Base-by-base conservation (phyloP, 2,113 vertebrate genomes). In the Pseudolaguvia tuberculata region DNA sequence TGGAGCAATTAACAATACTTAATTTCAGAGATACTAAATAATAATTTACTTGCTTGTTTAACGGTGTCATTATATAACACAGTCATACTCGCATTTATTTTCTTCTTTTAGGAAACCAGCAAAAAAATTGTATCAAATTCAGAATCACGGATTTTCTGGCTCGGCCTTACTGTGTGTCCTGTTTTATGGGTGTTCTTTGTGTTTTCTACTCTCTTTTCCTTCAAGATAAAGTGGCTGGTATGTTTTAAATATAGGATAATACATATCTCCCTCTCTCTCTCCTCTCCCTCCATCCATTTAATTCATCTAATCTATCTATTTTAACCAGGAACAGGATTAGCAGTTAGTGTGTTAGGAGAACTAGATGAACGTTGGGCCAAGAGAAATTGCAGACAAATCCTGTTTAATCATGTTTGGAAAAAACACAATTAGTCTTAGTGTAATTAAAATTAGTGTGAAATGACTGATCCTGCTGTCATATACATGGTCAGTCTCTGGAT, bases 121-220 rank as follows among this genome's bases (percentile, higher is more conserved):
- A 87, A 57, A 39, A 93, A 88, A 65, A 68, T 12, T 0, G 42
- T 87, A 0, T 92, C 92, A 0, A 90, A 91, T 62, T 93, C 94
- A 0, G 96, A 99, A 72, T 94, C 95, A 0, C 88, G 85, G 31
- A 92, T 99, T 78, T 99, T 98, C 88, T 99, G 96, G 96, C 73
- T 99, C 0, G 96, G 95, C n/a, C 90, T 98, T 1, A 83, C 94
- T 10, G 89, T 89, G 59, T 90, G 85, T 59, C 90, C 90, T 1
- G 4, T 91, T 62, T 84, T 91, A 70, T 91, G 90, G 90, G 79
- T 86, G 7, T 21, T 88, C 15, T 89, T 90, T 75, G 70, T 88
- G 20, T 89, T 91, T 70, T 90, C 83, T 58, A 81, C 85, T 25
- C 73, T 90, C 58, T 91, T 97, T 73, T 94, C 94, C 2, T 91